phyloP scores from a whole-genome alignment of 2,797 vertebrate species.

The Gambelia wislizenii region DNA sequence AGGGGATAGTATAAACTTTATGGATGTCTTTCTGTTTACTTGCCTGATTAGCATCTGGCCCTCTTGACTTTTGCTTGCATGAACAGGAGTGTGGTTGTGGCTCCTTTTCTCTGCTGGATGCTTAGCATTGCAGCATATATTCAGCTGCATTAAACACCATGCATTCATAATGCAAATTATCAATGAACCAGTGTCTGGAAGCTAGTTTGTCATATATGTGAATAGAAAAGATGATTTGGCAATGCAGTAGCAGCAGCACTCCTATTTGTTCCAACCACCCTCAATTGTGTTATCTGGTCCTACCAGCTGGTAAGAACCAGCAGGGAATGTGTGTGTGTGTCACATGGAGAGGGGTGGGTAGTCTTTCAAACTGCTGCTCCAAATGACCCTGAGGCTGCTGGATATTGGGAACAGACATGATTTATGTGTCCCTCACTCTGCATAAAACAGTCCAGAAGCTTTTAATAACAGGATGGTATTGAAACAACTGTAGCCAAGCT shows the following conservation, averaged over 20 bases:
- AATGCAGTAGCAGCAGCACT: background rate
- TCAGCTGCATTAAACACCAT: background rate
- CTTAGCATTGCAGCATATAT: background rate
- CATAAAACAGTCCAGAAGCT: conserved; percentile 68
- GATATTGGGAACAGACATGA: conserved; percentile 41
- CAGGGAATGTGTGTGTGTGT: background rate
- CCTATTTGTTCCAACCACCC: accelerated
- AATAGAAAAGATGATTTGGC: accelerated
- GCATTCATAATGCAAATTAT: background rate
- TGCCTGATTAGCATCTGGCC: accelerated
- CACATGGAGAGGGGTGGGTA: conserved; percentile 3
- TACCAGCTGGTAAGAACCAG: background rate
- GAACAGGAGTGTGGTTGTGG: accelerated
- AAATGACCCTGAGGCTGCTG: conserved; percentile 75
- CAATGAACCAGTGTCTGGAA: accelerated
- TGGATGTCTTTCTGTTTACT: accelerated
- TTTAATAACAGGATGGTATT: conserved; percentile 68
- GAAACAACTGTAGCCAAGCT: conserved; percentile 65
- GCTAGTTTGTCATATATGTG: accelerated
- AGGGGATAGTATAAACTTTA: accelerated
- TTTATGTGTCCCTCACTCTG: conserved; percentile 45
- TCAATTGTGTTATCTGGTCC: background rate
- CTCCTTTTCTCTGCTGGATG: background rate
- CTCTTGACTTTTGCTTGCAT: background rate
- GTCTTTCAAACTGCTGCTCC: conserved; percentile 60